Evolutionary conservation across 2,888 invertebrate genomes (phyloP).

Genomic region (Elmis aenea): DNA sequence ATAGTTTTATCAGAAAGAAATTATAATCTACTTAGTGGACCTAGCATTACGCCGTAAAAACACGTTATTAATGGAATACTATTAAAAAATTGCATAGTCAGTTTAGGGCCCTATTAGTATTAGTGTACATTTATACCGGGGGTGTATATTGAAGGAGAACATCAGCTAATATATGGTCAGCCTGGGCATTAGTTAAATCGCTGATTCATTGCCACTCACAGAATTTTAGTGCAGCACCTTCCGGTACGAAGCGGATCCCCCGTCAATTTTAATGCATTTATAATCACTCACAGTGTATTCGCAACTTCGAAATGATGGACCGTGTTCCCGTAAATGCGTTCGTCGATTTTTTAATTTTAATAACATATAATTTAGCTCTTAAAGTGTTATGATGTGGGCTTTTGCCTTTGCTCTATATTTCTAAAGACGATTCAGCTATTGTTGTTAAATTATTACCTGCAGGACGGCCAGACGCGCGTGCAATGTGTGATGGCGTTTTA

Average conservation of each 20-base stretch:
- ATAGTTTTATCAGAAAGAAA: too few species aligned
- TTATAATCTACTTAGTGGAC: too few species aligned
- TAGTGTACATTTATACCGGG: conserved; percentile 7
- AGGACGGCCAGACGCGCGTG: conserved; percentile 18
- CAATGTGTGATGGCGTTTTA: conserved; percentile 22
- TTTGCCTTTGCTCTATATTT: conserved; percentile 39
- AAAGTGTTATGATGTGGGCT: conserved; percentile 39
- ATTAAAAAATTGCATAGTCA: conserved; percentile 11
- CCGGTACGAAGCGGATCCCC: conserved; percentile 1
- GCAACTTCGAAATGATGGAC: conserved; percentile 4
- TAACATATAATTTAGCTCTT: conserved; percentile 42
- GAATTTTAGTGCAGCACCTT: conserved; percentile 5
- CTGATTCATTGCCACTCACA: conserved; percentile 21
- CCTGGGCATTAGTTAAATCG: conserved; percentile 17
- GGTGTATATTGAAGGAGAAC: conserved; percentile 15
- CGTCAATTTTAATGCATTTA: conserved; percentile 4
- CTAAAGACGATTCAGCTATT: conserved; percentile 34
- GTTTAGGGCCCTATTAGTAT: conserved; percentile 10
- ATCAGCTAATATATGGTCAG: conserved; percentile 14
- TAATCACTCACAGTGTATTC: conserved; percentile 5
- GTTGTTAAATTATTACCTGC: conserved; percentile 38
- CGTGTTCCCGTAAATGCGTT: conserved; percentile 15
- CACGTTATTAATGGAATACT: too few species aligned
- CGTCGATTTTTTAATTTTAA: conserved; percentile 37
- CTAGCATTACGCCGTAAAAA: too few species aligned